These are phyloP conservation scores for Vanessa cardui DNA, from an alignment of 2,888 invertebrate genomes.

Conservation along the genomic window DNA sequence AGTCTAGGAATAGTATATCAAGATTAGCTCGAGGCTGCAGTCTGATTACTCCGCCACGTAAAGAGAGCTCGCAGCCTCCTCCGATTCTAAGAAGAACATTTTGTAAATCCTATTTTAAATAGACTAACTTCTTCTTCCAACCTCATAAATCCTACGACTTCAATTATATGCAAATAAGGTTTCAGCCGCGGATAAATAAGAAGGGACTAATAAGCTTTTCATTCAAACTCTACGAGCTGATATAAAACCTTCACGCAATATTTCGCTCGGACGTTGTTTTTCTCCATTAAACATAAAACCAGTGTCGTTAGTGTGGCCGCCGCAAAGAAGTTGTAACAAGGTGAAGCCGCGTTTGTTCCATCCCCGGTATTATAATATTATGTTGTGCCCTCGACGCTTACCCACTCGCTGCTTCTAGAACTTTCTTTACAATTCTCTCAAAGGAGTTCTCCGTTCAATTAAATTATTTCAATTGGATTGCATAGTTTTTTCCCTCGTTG, in stretches of 20 bases:
- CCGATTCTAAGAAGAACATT: constrained; percentile 62
- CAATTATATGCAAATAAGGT: constrained; percentile 31
- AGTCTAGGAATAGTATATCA: constrained; percentile 68
- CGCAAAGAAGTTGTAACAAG: constrained; percentile 56
- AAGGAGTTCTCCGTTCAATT: constrained; percentile 70
- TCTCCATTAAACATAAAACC: constrained; percentile 29
- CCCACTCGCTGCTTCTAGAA: constrained; percentile 35
- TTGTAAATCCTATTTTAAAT: constrained; percentile 49
- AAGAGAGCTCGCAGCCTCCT: constrained; percentile 62
- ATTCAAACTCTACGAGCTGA: constrained; percentile 20
- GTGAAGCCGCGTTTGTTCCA: constrained; percentile 67
- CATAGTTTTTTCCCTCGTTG: constrained; percentile 58
- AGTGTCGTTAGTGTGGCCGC: constrained; percentile 63
- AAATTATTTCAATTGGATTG: constrained; percentile 69
- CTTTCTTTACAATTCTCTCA: constrained; percentile 51
- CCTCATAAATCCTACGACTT: constrained; percentile 34
- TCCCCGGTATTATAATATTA: constrained; percentile 57
- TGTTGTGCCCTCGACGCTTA: constrained; percentile 59
- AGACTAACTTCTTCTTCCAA: constrained; percentile 26
- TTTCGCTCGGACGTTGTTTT: constrained; percentile 7
- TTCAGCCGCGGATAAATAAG: constrained; percentile 25
- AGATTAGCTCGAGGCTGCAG: constrained; percentile 76
- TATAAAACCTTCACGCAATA: constrained; percentile 16
- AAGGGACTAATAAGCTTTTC: constrained; percentile 31
- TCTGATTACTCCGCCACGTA: constrained; percentile 72